Conservation (phyloP, 2,797 vertebrate genomes). For the Octomys mimax region DNA sequence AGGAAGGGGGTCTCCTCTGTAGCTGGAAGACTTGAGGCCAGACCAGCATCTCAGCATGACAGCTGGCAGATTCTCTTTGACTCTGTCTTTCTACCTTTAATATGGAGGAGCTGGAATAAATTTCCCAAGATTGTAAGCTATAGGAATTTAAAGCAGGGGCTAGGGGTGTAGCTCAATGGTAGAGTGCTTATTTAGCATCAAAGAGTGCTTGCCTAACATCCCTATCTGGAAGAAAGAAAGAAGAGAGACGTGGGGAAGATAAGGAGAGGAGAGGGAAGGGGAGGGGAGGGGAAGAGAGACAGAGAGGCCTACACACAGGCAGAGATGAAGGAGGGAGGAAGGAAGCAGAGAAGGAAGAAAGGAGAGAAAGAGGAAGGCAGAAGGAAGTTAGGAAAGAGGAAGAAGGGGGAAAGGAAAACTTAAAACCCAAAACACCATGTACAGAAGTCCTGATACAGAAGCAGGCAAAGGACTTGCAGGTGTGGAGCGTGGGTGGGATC, state of each 20-base stretch:
- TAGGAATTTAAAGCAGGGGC: not conserved
- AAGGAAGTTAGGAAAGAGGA: not conserved
- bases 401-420: not conserved
- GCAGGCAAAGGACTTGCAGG: not conserved
- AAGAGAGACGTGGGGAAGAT: too few relatives aligned
- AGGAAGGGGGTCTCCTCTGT: not conserved
- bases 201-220: not conserved
- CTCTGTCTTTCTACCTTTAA: constrained; percentile 14
- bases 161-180: not conserved
- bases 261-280: not conserved
- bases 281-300: not conserved
- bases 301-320: not conserved
- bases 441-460: not conserved
- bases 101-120: not conserved
- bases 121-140: not conserved
- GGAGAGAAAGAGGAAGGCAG: not conserved
- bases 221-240: not conserved
- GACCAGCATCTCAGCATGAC: not conserved
- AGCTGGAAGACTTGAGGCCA: not conserved
- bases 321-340: not conserved
- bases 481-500: not conserved
- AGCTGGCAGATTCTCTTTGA: not conserved
- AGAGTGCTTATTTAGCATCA: not conserved
- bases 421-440: not conserved
- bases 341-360: not conserved